A percentile compares a stretch with the other conserved stretches of the same genome.
Evolutionary conservation across 2,797 vertebrate genomes (phyloP).

Genomic region (Poliocrania exsul): DNA sequence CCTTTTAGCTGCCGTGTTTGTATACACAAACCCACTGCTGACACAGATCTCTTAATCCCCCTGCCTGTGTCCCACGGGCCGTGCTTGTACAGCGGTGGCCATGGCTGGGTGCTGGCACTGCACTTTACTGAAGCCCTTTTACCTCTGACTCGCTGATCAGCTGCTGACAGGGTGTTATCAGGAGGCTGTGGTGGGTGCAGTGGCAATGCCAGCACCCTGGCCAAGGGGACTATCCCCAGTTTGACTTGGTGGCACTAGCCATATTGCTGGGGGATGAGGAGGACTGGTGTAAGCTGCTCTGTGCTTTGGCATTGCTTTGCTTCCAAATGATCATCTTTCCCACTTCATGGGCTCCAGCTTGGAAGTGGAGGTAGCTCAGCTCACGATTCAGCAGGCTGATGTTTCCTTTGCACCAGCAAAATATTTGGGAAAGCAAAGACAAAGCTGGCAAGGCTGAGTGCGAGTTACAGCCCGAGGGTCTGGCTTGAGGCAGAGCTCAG

Average conservation of each 20-base stretch:
- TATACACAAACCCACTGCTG: constrained; percentile 65
- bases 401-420: constrained; percentile 15
- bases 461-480: background rate
- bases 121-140: constrained; percentile 78
- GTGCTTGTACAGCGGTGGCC: constrained; percentile 56
- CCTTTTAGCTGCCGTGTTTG: constrained; percentile 38
- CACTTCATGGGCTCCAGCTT: background rate
- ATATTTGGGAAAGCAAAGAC: constrained; percentile 26
- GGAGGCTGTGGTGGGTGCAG: background rate
- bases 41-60: constrained; percentile 75
- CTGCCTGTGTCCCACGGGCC: constrained; percentile 54
- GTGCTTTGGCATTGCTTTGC: background rate
- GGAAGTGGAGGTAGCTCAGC: background rate
- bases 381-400: background rate
- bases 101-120: constrained; percentile 70
- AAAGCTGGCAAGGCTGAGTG: background rate
- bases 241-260: background rate
- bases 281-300: background rate
- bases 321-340: background rate
- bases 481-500: background rate
- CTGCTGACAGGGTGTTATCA: constrained; percentile 83
- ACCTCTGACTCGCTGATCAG: constrained; percentile 87
- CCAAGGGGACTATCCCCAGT: background rate
- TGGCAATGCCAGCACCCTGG: background rate
- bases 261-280: background rate